Evolutionary conservation across 1,140 invertebrate genomes (phyloP).

Genomic region (Drosophila cardini): DNA sequence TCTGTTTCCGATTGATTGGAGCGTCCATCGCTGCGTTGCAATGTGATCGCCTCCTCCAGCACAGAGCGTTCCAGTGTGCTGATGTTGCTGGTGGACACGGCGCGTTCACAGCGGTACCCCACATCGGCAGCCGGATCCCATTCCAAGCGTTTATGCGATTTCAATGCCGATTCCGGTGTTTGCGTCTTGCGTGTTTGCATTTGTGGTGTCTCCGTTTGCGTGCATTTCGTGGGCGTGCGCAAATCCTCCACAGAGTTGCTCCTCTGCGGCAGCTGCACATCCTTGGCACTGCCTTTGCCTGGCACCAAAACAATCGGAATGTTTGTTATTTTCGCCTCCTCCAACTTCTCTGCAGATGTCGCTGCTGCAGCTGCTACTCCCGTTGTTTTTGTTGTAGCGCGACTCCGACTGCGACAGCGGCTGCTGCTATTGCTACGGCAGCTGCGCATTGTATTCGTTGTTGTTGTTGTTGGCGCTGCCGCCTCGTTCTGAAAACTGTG

Average conservation of each 20-base stretch:
- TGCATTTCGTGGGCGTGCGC: constrained; percentile 60
- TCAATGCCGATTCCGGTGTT: constrained; percentile 74
- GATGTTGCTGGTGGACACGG: constrained; percentile 76
- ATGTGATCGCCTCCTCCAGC: constrained; percentile 62
- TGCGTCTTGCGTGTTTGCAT: constrained; percentile 65
- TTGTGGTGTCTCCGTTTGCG: constrained; percentile 31
- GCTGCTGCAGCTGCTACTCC: background rate
- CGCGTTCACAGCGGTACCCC: constrained; percentile 69
- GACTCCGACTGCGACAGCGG: constrained; percentile 1
- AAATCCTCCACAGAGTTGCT: constrained; percentile 59
- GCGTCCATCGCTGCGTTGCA: constrained; percentile 14
- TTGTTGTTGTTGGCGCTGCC: background rate
- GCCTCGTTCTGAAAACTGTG: background rate
- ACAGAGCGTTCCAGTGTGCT: constrained; percentile 76
- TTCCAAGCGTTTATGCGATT: constrained; percentile 76
- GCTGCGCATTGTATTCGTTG: constrained; percentile 17
- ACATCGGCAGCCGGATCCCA: constrained; percentile 83
- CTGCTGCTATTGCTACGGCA: constrained; percentile 17
- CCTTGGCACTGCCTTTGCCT: background rate
- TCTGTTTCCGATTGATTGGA: constrained; percentile 58
- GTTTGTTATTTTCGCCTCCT: background rate
- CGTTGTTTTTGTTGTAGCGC: background rate
- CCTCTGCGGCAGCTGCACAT: background rate
- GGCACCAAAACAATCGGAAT: constrained; percentile 56
- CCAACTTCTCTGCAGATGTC: constrained; percentile 1